Base-by-base conservation (phyloP, 2,888 invertebrate species). In the Xanthorhoe designata region DNA sequence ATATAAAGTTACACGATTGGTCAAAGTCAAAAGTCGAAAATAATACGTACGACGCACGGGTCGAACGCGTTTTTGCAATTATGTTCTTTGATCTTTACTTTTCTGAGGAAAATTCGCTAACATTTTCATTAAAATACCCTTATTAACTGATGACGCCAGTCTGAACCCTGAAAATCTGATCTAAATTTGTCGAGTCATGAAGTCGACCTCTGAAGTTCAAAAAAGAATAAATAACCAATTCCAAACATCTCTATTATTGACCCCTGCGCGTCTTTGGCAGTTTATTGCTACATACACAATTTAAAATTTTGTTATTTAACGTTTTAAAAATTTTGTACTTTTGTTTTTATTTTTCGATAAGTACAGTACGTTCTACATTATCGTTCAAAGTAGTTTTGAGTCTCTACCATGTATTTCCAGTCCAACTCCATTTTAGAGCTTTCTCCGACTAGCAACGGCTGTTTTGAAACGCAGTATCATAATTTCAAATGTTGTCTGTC, bases 381-480 rank as follows among this genome's bases (percentile, higher is more conserved):
- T 35, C 10, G 13, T 13, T 13, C 38, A 42, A 38, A 42, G 4
- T 13, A 13, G 38, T 13, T 4, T 13, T 2, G 32, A 42, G 38
- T 13, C 38, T 42, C 13, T 42, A 13, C 13, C 38, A 42, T 13
- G 38, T 47, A 7, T 47, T 47, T 15, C 47, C 47, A 47, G 24
- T 47, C 53, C 53, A 61, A 17, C 29, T 19, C 18, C 45, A 53
- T n/a, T 57, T 45, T 45, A 10, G 7, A 50, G 35, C 19, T 59
- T 50, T 18, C 53, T 35, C 10, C 0, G 15, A 15, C 57, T 50
- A 17, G 50, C 62, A 32, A 15, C 18, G 32, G 42, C 51, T 45
- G 45, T 57, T 63, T 35, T 47, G 24, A 29, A 52, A 45, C 17
- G 18, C 29, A 52, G 45, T 29, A 32, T 57, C 51, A 52, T 63